Percentiles rank a stretch among this genome's conserved stretches.
phyloP scores from a whole-genome alignment of 2,113 vertebrate species.

The Peucedramus taeniatus region DNA sequence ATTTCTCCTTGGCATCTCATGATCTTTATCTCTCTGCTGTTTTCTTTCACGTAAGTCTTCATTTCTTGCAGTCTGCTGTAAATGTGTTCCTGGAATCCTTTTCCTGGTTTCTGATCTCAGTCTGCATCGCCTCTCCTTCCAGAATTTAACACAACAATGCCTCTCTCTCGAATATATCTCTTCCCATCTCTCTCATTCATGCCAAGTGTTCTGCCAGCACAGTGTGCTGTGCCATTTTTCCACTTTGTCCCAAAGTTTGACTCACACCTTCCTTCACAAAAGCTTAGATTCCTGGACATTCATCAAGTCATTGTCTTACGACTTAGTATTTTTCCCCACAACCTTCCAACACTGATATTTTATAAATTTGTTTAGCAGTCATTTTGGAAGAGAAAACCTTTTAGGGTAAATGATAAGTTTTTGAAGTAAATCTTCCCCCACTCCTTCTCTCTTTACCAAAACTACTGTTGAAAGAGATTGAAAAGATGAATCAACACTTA shows the following conservation, averaged over 20 bases:
- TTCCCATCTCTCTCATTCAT: neutral
- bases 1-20: neutral
- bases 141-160: neutral
- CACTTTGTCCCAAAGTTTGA: neutral
- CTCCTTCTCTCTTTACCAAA: neutral
- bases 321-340: neutral
- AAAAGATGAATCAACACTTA: neutral
- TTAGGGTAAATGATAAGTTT: neutral
- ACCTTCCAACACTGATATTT: neutral
- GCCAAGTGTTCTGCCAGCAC: neutral
- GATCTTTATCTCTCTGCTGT: neutral
- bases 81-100: conserved; percentile 6
- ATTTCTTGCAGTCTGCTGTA: neutral
- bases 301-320: neutral
- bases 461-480: neutral
- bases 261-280: neutral
- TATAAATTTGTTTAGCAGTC: neutral
- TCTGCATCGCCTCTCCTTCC: neutral
- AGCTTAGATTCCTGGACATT: neutral
- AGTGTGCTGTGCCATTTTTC: neutral
- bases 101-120: conserved; percentile 12
- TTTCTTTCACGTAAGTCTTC: neutral
- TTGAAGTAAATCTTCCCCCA: neutral
- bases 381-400: neutral
- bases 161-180: neutral